Evolutionary conservation across 2,888 invertebrate genomes (phyloP), one percentile per base, ranked within the genome.

Genomic region (Drosophila siamana): DNA sequence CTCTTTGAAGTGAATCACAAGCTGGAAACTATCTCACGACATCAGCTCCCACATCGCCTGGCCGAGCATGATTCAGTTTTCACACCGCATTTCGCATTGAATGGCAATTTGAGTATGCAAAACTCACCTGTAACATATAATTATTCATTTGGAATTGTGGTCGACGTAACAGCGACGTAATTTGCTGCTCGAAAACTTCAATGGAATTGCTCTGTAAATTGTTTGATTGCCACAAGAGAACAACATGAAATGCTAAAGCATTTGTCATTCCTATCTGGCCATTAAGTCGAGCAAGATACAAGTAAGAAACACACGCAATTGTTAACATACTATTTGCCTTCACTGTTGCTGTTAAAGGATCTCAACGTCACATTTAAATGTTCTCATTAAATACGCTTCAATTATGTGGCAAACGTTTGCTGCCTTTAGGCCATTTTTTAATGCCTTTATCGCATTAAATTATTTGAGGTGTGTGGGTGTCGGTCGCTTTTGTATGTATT

Each of bases 161-260:
- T 41, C 26, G 33, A 30, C 30, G 13, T n/a, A 41, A 33, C 19
- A 40, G 36, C 26, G 6, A 41, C 9, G 13, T 50, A 59, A 59
- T 59, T 59, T 50, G 50, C 50, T 30, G 50, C 3, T 50, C 24
- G 50, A 59, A 41, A 40, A 47, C 38, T 57, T 57, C 8, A 51
- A 15, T 8, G 9, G 19, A 57, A 59, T 50, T 50, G 57, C 19
- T n/a, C 28, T 28, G 38, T 22, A 28, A 57, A 30, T 48, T 67
- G 74, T 73, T 63, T n/a, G 69, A 67, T 56, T 67, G 38, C 62
- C 54, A 40, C 55, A 55, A 28, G 15, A 38, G 33, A 36, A 36
- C 24, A 46, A 44, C 19, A 28, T 48, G 7, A 51, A 33, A 15
- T 33, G 41, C 24, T 60, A 11, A 41, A 60, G 13, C 51, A 51